Evolutionary conservation across 2,113 vertebrate genomes (phyloP).

Genomic region (Kryptolebias marmoratus): DNA sequence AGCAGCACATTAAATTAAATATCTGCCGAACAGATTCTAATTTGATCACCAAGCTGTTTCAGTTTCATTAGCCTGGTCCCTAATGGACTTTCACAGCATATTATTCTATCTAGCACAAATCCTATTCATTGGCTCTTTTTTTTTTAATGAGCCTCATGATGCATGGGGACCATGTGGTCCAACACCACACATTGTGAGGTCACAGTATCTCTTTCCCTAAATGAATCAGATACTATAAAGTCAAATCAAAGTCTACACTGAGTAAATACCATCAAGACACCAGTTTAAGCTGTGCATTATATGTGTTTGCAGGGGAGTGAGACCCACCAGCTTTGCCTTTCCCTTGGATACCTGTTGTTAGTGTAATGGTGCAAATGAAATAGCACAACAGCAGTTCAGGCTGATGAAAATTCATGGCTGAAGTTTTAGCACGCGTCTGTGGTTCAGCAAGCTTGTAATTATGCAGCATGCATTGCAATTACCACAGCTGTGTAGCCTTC

Average conservation of each 20-base stretch:
- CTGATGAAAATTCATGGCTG: constrained; percentile 44
- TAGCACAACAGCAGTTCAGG: constrained; percentile 34
- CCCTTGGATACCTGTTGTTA: constrained; percentile 9
- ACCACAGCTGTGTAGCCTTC: constrained; percentile 13
- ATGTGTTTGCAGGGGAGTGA: neutral
- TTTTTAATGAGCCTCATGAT: constrained; percentile 57
- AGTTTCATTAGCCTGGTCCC: constrained; percentile 82
- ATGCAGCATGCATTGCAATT: constrained; percentile 34
- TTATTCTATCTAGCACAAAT: constrained; percentile 76
- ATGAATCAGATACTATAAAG: constrained; percentile 6
- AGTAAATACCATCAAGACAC: constrained; percentile 33
- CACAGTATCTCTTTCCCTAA: constrained; percentile 23
- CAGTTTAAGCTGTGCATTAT: constrained; percentile 5
- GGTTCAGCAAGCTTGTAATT: constrained; percentile 43
- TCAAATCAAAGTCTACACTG: constrained; percentile 17
- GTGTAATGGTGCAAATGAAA: constrained; percentile 25
- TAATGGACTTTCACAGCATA: constrained; percentile 76
- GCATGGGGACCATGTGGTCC: constrained; percentile 30
- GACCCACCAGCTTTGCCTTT: neutral
- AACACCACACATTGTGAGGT: constrained; percentile 45
- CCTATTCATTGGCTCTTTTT: constrained; percentile 68
- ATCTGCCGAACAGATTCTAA: constrained; percentile 81
- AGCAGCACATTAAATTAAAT: constrained; percentile 85
- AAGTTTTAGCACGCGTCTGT: constrained; percentile 28
- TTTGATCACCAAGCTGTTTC: constrained; percentile 81